Conservation (phyloP, 2,113 vertebrate genomes). For the Oreochromis niloticus region DNA sequence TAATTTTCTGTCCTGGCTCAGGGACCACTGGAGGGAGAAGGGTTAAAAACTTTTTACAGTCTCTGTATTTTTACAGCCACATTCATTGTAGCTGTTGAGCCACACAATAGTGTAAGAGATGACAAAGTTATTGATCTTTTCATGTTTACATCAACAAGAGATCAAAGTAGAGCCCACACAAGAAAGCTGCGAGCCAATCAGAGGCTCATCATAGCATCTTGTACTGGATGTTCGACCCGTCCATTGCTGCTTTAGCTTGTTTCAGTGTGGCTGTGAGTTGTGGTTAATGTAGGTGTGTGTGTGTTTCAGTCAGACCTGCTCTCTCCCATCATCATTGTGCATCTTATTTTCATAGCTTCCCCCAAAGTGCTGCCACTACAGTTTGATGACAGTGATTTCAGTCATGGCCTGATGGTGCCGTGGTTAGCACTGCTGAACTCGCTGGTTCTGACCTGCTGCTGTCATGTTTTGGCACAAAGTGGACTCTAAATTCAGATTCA, state of each 20-base stretch:
- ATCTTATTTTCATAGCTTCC: not conserved
- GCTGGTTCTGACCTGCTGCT: not conserved
- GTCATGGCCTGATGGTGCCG: not conserved
- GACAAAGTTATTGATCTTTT: not conserved
- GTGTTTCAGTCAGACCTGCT: fast-evolving
- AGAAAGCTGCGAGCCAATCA: not conserved
- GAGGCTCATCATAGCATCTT: not conserved
- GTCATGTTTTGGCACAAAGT: not conserved
- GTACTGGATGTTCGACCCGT: not conserved
- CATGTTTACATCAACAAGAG: not conserved
- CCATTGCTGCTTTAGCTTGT: not conserved
- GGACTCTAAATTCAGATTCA: not conserved
- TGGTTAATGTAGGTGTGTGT: not conserved
- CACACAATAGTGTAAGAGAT: not conserved
- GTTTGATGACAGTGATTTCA: not conserved
- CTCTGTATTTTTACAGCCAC: not conserved
- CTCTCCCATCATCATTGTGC: not conserved
- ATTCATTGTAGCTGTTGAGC: not conserved
- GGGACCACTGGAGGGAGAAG: not conserved
- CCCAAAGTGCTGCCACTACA: not conserved
- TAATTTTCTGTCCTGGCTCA: not conserved
- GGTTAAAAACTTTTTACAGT: not conserved
- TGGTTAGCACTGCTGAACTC: not conserved
- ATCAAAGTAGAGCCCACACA: not conserved
- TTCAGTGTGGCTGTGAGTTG: fast-evolving